Conservation (phyloP, 1,140 invertebrate genomes). For the Hyposmocoma kahamanoa region DNA sequence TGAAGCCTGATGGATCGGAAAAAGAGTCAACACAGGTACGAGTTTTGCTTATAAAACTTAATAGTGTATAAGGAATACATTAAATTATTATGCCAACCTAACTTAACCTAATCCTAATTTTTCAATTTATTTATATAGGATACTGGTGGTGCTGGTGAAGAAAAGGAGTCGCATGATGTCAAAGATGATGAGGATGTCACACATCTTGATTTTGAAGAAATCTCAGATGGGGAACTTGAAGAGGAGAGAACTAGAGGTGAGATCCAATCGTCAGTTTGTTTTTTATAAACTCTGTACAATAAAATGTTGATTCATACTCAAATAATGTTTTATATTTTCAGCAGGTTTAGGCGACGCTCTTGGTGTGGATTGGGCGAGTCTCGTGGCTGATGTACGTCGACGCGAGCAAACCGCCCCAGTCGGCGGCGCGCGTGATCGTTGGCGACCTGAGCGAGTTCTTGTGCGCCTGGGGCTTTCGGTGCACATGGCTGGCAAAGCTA, state of each 20-base stretch:
- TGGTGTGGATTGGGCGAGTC: constrained; percentile 93
- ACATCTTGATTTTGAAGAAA: constrained; percentile 90
- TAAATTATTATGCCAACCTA: too few relatives aligned
- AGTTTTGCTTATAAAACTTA: neutral
- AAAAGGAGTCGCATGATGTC: constrained; percentile 56
- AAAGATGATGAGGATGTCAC: constrained; percentile 82
- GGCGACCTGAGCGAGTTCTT: constrained; percentile 83
- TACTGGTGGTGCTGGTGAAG: constrained; percentile 50
- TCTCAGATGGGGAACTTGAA: constrained; percentile 90
- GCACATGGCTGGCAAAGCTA: constrained; percentile 79
- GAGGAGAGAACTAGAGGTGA: constrained; percentile 77
- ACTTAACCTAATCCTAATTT: too few relatives aligned
- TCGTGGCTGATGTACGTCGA: constrained; percentile 84
- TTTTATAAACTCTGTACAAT: neutral
- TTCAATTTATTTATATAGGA: constrained; percentile 34
- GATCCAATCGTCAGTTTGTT: too few relatives aligned
- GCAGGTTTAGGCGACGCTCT: constrained; percentile 88
- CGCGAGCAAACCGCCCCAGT: constrained; percentile 71
- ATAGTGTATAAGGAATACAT: too few relatives aligned
- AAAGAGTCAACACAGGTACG: constrained; percentile 57
- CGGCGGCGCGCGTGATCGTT: constrained; percentile 80
- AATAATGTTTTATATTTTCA: constrained; percentile 43
- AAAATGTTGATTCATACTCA: constrained; percentile 24
- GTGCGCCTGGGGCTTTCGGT: constrained; percentile 82
- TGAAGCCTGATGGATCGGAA: constrained; percentile 46